Percentiles rank a stretch among this genome's conserved stretches.
Evolutionary conservation across 2,888 invertebrate species (phyloP).

Genomic region (Phyto melanocephala): DNA sequence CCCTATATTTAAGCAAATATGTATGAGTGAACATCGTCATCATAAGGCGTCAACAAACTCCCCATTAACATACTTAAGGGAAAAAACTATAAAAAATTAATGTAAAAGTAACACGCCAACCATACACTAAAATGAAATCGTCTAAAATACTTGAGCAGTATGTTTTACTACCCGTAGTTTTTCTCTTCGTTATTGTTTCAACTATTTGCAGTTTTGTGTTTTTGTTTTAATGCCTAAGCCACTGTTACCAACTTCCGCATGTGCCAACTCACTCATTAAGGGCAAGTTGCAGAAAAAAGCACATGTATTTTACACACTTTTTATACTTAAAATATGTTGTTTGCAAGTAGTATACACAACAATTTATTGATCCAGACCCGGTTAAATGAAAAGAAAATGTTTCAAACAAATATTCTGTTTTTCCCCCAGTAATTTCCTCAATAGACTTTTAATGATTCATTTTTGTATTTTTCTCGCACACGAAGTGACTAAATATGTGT

Average conservation of each 20-base stretch:
- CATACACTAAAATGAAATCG: constrained; percentile 1
- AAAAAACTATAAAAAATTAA: constrained; percentile 51
- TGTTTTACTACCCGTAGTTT: not conserved
- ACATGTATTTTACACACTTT: no score
- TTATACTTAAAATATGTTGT: no score
- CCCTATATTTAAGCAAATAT: no score
- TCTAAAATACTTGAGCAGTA: not conserved
- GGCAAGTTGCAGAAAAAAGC: constrained; percentile 31
- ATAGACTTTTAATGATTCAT: no score
- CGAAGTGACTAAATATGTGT: no score
- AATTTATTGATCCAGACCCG: no score
- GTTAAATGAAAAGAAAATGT: no score
- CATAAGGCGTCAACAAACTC: constrained; percentile 50
- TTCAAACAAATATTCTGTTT: no score
- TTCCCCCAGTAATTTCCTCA: no score
- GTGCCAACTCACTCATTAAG: constrained; percentile 54
- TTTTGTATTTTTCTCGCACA: no score
- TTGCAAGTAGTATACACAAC: no score
- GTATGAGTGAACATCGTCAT: not conserved
- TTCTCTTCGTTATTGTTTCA: not conserved
- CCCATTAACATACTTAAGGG: constrained; percentile 34
- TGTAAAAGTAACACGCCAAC: constrained; percentile 60
- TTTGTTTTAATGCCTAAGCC: constrained; percentile 15
- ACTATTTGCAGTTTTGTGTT: not conserved
- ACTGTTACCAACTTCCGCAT: constrained; percentile 53